Evolutionary conservation across 2,888 invertebrate species (phyloP), one percentile per base, ranked within the genome.

Genomic region (Melanophora roralis): DNA sequence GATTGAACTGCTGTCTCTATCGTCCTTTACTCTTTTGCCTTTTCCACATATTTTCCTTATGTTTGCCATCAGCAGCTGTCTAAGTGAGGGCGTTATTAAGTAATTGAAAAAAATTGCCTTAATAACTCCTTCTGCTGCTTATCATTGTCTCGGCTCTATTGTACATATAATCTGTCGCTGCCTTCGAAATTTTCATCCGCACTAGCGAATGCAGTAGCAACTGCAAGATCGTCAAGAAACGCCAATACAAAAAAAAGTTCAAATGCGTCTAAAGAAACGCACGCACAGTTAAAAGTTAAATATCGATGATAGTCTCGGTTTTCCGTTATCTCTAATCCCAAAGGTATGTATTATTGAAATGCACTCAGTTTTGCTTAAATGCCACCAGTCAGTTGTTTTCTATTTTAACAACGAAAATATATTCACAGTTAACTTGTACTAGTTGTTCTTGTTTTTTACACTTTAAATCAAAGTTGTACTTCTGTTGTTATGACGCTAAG

Each of bases 311-410:
- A n/a, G n/a, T n/a, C n/a, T n/a, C n/a, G n/a, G n/a, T n/a, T n/a
- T n/a, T 34, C n/a, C 32, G n/a, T 32, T 14, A 23, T 40, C 14
- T 51, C 16, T 23, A 5, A 4, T 40, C 1, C 6, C 5, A 16
- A 74, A 74, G 74, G 74, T 74, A 74, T 43, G 74, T 74, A 60
- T 60, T 34, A 1, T 65, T n/a, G n/a, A n/a, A n/a, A n/a, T n/a
- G n/a, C n/a, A n/a, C n/a, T n/a, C n/a, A n/a, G n/a, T n/a, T n/a
- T n/a, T n/a, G n/a, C n/a, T n/a, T n/a, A n/a, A n/a, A n/a, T n/a
- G n/a, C n/a, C n/a, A n/a, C n/a, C n/a, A n/a, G n/a, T n/a, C n/a
- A n/a, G n/a, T n/a, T n/a, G n/a, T n/a, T n/a, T n/a, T n/a, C n/a
- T n/a, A n/a, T n/a, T n/a, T n/a, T n/a, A n/a, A n/a, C n/a, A n/a